Conservation (phyloP, 1,140 invertebrate species). For the Caerostris darwini region DNA sequence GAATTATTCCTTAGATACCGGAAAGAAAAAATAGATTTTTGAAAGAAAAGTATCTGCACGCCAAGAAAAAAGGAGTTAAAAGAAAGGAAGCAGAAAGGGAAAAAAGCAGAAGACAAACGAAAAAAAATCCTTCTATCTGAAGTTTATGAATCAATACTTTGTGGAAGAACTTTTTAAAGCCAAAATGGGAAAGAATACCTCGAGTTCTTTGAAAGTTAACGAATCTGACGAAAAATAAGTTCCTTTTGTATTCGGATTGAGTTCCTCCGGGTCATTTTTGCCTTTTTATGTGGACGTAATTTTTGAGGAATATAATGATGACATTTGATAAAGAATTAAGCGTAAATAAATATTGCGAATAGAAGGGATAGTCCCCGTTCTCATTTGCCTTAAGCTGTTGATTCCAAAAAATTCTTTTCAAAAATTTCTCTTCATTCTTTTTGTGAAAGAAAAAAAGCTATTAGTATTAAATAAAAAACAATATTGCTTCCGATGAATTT, state of each 20-base stretch:
- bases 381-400: too few species aligned
- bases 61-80: not conserved
- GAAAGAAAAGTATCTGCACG: constrained; percentile 13
- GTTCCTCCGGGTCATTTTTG: not conserved
- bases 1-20: constrained; percentile 15
- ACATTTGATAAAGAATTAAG: too few species aligned
- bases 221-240: not conserved
- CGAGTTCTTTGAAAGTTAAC: not conserved
- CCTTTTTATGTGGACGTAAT: not conserved
- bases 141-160: constrained; percentile 52
- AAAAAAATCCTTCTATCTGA: constrained; percentile 20
- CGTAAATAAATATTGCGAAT: too few species aligned
- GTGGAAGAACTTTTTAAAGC: constrained; percentile 16
- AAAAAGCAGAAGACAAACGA: not conserved
- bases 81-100: not conserved
- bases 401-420: too few species aligned
- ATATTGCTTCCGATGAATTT: too few species aligned
- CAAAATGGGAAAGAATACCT: constrained; percentile 4
- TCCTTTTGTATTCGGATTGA: not conserved
- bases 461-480: too few species aligned
- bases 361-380: too few species aligned
- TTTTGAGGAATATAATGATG: not conserved
- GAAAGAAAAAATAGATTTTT: constrained; percentile 1
- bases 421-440: too few species aligned
- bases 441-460: too few species aligned